phyloP scores from a whole-genome alignment of 2,797 vertebrate genomes.

The Coreius guichenoti region DNA sequence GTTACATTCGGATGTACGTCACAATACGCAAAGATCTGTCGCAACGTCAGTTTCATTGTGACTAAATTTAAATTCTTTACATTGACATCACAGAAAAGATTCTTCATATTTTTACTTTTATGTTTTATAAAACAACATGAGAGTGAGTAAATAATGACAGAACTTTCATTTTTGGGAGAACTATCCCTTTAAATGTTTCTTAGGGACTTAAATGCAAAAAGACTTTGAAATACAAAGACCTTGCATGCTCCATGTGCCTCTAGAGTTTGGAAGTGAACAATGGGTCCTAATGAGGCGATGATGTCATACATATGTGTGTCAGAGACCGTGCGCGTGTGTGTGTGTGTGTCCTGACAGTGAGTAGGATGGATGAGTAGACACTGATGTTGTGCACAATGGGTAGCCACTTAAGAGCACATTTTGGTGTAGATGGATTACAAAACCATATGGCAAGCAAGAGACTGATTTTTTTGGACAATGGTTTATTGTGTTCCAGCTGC shows the following conservation, averaged over 20 bases:
- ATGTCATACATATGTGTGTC: slow-evolving; percentile 36
- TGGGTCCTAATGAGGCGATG: slow-evolving; percentile 1
- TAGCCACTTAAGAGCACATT: slow-evolving; percentile 69
- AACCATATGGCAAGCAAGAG: slow-evolving; percentile 74
- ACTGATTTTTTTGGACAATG: slow-evolving; percentile 76
- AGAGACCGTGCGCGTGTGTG: not conserved
- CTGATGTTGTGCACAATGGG: slow-evolving; percentile 44
- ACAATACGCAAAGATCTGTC: not conserved
- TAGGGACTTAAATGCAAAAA: not conserved
- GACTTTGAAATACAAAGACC: not conserved
- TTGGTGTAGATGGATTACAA: slow-evolving; percentile 75
- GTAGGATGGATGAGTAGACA: slow-evolving; percentile 55
- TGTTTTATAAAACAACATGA: not conserved
- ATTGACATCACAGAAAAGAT: not conserved
- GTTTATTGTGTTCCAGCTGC: slow-evolving; percentile 76
- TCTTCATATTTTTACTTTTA: not conserved
- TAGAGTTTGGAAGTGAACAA: slow-evolving; percentile 12
- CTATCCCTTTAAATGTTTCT: not conserved
- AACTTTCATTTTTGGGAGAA: not conserved
- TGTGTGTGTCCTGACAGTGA: slow-evolving; percentile 40
- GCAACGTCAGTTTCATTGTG: not conserved
- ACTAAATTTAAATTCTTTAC: too few relatives aligned
- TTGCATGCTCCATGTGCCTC: not conserved
- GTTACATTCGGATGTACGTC: not conserved
- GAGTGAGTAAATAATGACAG: not conserved